Evolutionary conservation across 2,797 vertebrate species (phyloP), one percentile per base, ranked within the genome.

Genomic region (Geotrypetes seraphini): DNA sequence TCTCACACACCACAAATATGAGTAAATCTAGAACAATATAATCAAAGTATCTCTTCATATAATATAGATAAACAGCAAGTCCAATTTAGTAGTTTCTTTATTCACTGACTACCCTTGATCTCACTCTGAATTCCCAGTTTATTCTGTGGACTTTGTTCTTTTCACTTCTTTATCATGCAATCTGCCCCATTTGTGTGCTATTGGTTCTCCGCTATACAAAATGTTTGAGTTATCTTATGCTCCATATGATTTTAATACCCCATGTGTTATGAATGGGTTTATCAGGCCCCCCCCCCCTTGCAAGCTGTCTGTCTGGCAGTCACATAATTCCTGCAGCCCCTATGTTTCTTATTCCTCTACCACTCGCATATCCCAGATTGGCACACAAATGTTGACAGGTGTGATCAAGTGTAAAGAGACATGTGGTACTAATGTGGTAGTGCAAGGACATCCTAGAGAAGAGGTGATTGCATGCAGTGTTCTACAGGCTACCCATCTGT

Each of bases 181-280:
- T n/a, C n/a, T n/a, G n/a, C n/a, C n/a, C n/a, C n/a, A n/a, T n/a
- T n/a, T n/a, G n/a, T n/a, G n/a, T n/a, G n/a, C n/a, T n/a, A n/a
- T n/a, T n/a, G n/a, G n/a, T n/a, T n/a, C n/a, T n/a, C n/a, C n/a
- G n/a, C n/a, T n/a, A n/a, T 43, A 46, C 31, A 24, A 36, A 29
- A 36, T 12, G 36, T 19, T 22, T 10, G 12, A 43, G 22, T 23
- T 33, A 33, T 46, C 36, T 34, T 27, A 17, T 31, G 30, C 9
- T 38, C 46, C 31, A 39, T 14, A 15, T 33, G 36, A 39, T 39
- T 28, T 39, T n/a, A n/a, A n/a, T n/a, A 39, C 36, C 36, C 46
- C 36, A 46, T 39, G 26, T 43, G 46, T 46, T 46, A 43, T 43
- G 39, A 29, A 46, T 33, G 36, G 37, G 36, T 36, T 34, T 25